These are phyloP conservation scores for Characodon lateralis DNA, from an alignment of 2,797 vertebrate genomes.

Conservation along the genomic window DNA sequence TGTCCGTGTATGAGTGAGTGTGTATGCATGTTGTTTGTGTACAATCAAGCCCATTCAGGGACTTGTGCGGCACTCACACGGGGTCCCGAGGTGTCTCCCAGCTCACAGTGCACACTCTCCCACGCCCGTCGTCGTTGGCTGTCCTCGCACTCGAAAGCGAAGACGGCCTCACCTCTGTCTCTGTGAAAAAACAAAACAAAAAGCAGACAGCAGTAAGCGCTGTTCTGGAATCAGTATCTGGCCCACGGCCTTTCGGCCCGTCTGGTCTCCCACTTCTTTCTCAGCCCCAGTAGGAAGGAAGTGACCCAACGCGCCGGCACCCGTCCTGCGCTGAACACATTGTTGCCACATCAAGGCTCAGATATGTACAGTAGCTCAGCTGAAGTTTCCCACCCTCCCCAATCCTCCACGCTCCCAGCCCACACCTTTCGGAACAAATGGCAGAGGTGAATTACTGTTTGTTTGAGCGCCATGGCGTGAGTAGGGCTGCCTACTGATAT, in stretches of 20 bases:
- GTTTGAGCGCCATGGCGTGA: slow-evolving; percentile 77
- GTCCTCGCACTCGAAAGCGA: slow-evolving; percentile 17
- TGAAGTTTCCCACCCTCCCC: slow-evolving; percentile 75
- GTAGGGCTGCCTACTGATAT: slow-evolving; percentile 71
- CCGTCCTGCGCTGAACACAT: slow-evolving; percentile 75
- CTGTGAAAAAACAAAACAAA: slow-evolving; percentile 1
- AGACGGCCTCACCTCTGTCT: slow-evolving; percentile 34
- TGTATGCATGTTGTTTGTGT: slow-evolving; percentile 40
- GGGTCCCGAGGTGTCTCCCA: slow-evolving; percentile 62
- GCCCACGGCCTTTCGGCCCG: slow-evolving; percentile 50
- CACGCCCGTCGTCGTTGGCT: slow-evolving; percentile 50
- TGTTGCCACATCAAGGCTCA: slow-evolving; percentile 80
- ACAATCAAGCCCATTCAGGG: slow-evolving; percentile 65
- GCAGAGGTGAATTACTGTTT: slow-evolving; percentile 73
- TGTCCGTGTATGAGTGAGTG: slow-evolving; percentile 49
- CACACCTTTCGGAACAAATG: slow-evolving; percentile 73
- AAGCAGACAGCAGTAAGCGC: slow-evolving; percentile 7
- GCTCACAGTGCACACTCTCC: slow-evolving; percentile 63
- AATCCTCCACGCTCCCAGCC: slow-evolving; percentile 59
- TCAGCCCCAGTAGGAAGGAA: slow-evolving; percentile 82
- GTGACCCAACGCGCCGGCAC: slow-evolving; percentile 74
- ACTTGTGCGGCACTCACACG: slow-evolving; percentile 53
- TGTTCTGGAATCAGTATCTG: slow-evolving; percentile 60
- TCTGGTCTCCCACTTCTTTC: slow-evolving; percentile 78
- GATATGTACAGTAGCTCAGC: slow-evolving; percentile 75